Conservation (phyloP, 2,797 vertebrate species). For the Loris lydekkerianus region DNA sequence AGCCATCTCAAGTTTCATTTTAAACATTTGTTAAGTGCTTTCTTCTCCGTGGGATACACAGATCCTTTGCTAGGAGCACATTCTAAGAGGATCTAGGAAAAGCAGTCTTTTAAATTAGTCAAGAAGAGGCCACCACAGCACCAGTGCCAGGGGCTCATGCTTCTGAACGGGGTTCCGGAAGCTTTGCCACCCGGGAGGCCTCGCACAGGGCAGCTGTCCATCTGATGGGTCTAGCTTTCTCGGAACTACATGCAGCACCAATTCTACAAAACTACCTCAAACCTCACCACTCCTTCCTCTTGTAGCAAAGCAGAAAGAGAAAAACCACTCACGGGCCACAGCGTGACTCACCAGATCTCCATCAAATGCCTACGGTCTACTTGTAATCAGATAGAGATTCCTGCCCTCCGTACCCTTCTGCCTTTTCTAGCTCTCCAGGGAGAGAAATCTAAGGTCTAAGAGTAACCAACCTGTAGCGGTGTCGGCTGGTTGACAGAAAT, state of each 20-base stretch:
- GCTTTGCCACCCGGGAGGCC: not conserved
- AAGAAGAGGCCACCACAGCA: not conserved
- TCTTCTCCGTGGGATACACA: constrained; percentile 1
- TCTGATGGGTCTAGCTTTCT: constrained; percentile 60
- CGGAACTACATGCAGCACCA: constrained; percentile 63
- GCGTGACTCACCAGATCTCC: not conserved
- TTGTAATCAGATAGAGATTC: not conserved
- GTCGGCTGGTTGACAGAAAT: not conserved
- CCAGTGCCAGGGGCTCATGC: not conserved
- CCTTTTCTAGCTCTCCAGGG: not conserved
- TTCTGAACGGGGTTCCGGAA: not conserved
- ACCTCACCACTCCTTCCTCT: constrained; percentile 56
- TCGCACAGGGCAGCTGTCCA: not conserved
- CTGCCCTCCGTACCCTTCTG: not conserved
- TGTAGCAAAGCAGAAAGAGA: constrained; percentile 51
- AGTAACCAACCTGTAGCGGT: not conserved
- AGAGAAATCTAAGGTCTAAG: not conserved
- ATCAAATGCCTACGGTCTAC: rapidly evolving
- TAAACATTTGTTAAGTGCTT: not conserved
- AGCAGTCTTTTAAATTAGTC: not conserved
- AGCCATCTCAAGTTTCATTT: not conserved
- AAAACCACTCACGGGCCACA: not conserved
- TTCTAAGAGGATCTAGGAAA: constrained; percentile 35
- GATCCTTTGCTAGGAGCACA: not conserved
- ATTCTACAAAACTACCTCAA: constrained; percentile 68